phyloP scores from a whole-genome alignment of 2,797 vertebrate genomes.

The Artibeus lituratus region DNA sequence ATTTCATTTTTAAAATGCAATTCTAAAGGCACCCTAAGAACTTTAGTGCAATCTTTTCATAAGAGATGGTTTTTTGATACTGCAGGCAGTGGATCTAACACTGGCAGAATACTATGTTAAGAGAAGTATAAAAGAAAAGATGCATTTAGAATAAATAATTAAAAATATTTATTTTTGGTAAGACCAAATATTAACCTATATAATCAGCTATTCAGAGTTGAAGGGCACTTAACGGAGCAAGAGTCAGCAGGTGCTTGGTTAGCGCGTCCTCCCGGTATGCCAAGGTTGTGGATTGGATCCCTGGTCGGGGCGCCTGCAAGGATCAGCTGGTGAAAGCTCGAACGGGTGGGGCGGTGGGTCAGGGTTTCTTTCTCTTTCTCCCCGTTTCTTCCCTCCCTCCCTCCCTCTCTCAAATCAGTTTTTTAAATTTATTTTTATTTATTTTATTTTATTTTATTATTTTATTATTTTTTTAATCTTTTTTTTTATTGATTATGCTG shows the following conservation, averaged over 20 bases:
- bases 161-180: constrained; percentile 3
- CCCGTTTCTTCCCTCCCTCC: not conserved
- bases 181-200: not conserved
- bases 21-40: not conserved
- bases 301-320: not conserved
- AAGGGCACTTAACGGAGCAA: not conserved
- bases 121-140: not conserved
- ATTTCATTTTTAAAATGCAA: constrained; percentile 23
- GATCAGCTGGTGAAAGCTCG: not conserved
- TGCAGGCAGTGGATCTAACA: not conserved
- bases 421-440: too few species aligned
- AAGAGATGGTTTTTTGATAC: constrained; percentile 8
- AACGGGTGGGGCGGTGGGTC: too few species aligned
- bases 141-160: not conserved
- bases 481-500: too few species aligned
- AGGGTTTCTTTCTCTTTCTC: too few species aligned
- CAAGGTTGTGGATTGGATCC: not conserved
- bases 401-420: too few species aligned
- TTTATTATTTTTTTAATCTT: too few species aligned
- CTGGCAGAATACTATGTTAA: not conserved
- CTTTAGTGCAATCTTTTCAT: not conserved
- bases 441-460: too few species aligned
- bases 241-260: not conserved
- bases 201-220: not conserved
- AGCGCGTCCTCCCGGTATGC: not conserved